Conservation (phyloP, 2,797 vertebrate species). For the Bradypodion ventrale region DNA sequence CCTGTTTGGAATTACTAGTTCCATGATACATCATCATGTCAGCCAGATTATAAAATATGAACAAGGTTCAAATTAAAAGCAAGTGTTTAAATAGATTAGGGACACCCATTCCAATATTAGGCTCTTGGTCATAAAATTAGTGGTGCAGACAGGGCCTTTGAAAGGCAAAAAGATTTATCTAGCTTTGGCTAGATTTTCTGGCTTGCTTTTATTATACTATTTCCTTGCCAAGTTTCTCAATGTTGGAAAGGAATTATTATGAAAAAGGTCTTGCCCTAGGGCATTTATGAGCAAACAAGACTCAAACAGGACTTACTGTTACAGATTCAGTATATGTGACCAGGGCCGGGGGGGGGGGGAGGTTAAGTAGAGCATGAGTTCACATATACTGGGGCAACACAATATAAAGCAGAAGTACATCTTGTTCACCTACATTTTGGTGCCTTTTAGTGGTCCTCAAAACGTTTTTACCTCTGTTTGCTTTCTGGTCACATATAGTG, state of each 20-base stretch:
- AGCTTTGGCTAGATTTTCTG: constrained; percentile 65
- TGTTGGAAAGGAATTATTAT: constrained; percentile 73
- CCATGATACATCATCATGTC: constrained; percentile 29
- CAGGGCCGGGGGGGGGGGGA: too few relatives aligned
- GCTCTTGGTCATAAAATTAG: constrained; percentile 45
- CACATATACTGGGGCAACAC: too few relatives aligned
- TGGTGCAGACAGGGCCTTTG: constrained; percentile 49
- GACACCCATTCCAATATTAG: constrained; percentile 47
- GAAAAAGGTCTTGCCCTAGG: constrained; percentile 70
- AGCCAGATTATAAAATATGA: constrained; percentile 27
- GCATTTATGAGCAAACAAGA: constrained; percentile 61
- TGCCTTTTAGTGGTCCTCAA: constrained; percentile 52
- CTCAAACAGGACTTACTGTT: constrained; percentile 70
- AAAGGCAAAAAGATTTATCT: constrained; percentile 61
- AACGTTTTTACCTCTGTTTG: constrained; percentile 12
- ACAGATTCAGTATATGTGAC: constrained; percentile 68
- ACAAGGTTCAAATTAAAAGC: constrained; percentile 48
- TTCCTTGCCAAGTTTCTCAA: constrained; percentile 67
- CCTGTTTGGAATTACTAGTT: constrained; percentile 8
- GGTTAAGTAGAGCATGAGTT: constrained; percentile 56
- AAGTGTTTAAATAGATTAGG: constrained; percentile 46
- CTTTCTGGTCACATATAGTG: constrained; percentile 45
- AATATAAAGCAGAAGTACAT: constrained; percentile 49
- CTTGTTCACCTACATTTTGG: constrained; percentile 14
- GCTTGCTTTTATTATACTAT: constrained; percentile 69